phyloP scores from a whole-genome alignment of 2,888 invertebrate genomes.

The Stenotaenia linearis region DNA sequence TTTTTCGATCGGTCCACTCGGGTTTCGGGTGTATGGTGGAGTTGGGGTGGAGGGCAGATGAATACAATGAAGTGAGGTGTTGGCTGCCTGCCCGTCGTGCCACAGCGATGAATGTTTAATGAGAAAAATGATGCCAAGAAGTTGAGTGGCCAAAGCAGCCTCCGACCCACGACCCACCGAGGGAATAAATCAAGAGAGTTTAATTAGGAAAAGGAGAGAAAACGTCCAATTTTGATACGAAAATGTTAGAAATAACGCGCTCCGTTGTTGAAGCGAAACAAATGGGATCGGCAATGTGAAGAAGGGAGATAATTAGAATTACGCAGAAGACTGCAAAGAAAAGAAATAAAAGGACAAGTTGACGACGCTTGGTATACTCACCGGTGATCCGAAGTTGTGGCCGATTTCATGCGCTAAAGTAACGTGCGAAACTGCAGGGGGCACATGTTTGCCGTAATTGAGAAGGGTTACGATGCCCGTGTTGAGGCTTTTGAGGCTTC shows the following conservation, averaged over 20 bases:
- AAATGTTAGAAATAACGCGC: not conserved
- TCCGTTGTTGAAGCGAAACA: not conserved
- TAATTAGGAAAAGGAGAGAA: conserved; percentile 26
- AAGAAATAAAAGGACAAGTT: conserved; percentile 6
- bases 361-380: conserved; percentile 53
- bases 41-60: conserved; percentile 9
- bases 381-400: conserved; percentile 97
- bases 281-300: not conserved
- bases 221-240: not conserved
- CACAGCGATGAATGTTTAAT: conserved; percentile 7
- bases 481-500: conserved; percentile 88
- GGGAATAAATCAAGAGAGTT: not conserved
- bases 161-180: not conserved
- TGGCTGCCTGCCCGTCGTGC: conserved; percentile 23
- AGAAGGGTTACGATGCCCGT: conserved; percentile 95
- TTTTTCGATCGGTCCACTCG: not conserved
- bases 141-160: conserved; percentile 10
- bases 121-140: conserved; percentile 23
- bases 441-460: conserved; percentile 96
- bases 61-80: conserved; percentile 12
- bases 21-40: not conserved
- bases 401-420: conserved; percentile 99
- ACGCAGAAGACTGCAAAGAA: not conserved
- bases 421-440: conserved; percentile 96
- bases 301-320: not conserved